phyloP scores from a whole-genome alignment of 2,888 invertebrate species.

The Epinotia ramella region DNA sequence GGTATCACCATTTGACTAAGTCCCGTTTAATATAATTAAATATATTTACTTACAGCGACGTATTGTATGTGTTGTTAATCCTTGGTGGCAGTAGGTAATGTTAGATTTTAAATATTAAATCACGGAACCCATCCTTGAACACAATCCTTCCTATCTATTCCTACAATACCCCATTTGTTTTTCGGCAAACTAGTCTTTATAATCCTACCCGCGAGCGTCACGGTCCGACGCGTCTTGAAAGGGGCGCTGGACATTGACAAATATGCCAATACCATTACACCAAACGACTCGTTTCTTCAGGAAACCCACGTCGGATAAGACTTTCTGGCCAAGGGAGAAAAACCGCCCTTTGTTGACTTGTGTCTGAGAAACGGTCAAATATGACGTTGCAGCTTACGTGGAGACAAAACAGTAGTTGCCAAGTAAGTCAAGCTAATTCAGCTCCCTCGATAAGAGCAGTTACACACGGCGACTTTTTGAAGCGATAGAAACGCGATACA shows the following conservation, averaged over 20 bases:
- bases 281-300: neutral
- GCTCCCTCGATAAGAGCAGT: no score
- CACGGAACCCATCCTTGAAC: slow-evolving; percentile 10
- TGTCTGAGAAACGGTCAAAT: slow-evolving; percentile 29
- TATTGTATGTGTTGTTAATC: neutral
- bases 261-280: slow-evolving; percentile 31
- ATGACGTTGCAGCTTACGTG: slow-evolving; percentile 27
- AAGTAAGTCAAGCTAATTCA: neutral
- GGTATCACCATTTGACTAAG: no score
- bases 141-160: neutral
- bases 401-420: neutral
- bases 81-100: neutral
- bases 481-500: no score
- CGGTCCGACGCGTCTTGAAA: slow-evolving; percentile 33
- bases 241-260: slow-evolving; percentile 37
- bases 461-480: no score
- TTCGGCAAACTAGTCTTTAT: slow-evolving; percentile 37
- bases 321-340: neutral
- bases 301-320: slow-evolving; percentile 1
- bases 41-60: neutral
- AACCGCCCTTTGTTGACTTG: slow-evolving; percentile 31
- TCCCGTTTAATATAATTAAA: neutral
- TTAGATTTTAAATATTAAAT: no score
- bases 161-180: slow-evolving; percentile 34
- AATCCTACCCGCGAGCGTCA: slow-evolving; percentile 41